Percentiles rank a stretch among this genome's conserved stretches.
These are phyloP conservation scores for Piprites chloris DNA, from an alignment of 2,113 vertebrate species.

Conservation along the genomic window DNA sequence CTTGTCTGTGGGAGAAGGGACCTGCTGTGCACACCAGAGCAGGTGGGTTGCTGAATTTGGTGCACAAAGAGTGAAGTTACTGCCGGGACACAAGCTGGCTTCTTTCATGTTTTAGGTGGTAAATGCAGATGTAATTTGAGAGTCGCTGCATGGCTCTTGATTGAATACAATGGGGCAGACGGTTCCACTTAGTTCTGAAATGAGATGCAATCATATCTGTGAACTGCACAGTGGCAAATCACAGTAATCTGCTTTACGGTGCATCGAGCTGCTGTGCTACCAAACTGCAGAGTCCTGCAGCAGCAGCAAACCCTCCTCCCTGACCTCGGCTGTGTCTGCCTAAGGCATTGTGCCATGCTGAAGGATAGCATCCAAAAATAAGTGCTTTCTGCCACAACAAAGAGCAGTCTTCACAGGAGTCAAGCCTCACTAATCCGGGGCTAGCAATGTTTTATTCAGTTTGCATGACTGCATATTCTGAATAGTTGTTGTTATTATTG, in stretches of 20 bases:
- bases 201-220: constrained; percentile 72
- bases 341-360: not conserved
- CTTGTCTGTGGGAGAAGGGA: not conserved
- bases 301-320: constrained; percentile 29
- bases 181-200: constrained; percentile 69
- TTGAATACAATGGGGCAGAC: constrained; percentile 66
- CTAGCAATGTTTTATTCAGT: constrained; percentile 50
- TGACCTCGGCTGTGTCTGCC: constrained; percentile 22
- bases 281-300: constrained; percentile 17
- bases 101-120: constrained; percentile 32
- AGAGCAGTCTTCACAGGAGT: constrained; percentile 48
- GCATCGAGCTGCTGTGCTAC: constrained; percentile 27
- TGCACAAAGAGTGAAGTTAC: not conserved
- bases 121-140: constrained; percentile 56
- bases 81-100: not conserved
- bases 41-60: not conserved
- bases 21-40: not conserved
- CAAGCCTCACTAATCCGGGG: constrained; percentile 54
- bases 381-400: constrained; percentile 26
- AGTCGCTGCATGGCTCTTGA: constrained; percentile 40
- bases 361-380: constrained; percentile 11
- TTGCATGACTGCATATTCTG: constrained; percentile 62
- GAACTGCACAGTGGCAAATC: constrained; percentile 63
- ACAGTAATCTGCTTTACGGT: constrained; percentile 66
- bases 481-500: not conserved